Evolutionary conservation across 2,113 vertebrate genomes (phyloP), one percentile per base, ranked within the genome.

Genomic region (Daubentonia madagascariensis): DNA sequence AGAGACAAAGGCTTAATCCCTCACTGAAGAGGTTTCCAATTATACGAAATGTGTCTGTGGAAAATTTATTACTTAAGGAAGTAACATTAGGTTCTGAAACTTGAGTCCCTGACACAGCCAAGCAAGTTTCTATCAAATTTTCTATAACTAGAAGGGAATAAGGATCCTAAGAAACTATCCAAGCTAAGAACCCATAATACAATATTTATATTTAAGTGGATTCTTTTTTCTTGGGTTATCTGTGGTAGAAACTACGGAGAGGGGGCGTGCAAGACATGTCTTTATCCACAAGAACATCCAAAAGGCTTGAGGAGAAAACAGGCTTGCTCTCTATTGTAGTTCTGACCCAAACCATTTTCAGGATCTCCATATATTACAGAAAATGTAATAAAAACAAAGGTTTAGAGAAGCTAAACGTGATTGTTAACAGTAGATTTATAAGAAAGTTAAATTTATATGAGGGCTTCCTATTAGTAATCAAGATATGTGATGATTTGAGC

Each of bases 1-100:
- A 97, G 95, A 97, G 84, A 96, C 50, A 95, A 86, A 98, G 96
- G 91, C 89, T 54, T 97, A 91, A 94, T 91, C 95, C 67, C 90
- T 98, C 85, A 70, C 61, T 59, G 52, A 52, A 59, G 65, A 37
- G 67, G 5, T 97, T 91, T 95, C 67, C 97, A 95, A 97, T 98
- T 98, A 92, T 28, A 22, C 22, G 95, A n/a, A 94, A 25, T 91
- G n/a, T 91, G 98, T 96, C 97, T 50, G 73, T 90, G 89, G 86
- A 98, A 98, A 98, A 86, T 35, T 32, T 78, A n/a, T 52, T 95
- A 84, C 14, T 91, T 79, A 37, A 91, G 54, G 89, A 98, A 93
- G 76, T 0, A 79, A 1, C 6, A 52, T 45, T 10, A 83, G 1
- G 52, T 52, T 97, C 68, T 96, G 25, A 97, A 97, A 30, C 35